Evolutionary conservation across 1,140 invertebrate species (phyloP).

Genomic region (Polypedilum vanderplanki): DNA sequence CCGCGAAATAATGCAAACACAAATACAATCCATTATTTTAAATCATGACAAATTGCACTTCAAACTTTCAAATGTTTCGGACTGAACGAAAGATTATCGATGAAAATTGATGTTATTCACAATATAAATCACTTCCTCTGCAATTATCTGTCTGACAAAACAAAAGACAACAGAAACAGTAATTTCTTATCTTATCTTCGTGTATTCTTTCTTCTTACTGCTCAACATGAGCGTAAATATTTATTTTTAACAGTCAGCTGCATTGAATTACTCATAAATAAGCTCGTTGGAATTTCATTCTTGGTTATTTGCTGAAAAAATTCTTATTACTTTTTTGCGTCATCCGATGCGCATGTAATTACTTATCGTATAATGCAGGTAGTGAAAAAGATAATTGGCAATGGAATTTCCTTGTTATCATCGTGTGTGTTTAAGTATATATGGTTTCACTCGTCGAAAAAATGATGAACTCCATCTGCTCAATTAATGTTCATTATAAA

Average conservation of each 20-base stretch:
- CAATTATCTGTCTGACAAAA: constrained; percentile 5
- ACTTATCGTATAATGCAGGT: neutral
- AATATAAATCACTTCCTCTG: constrained; percentile 17
- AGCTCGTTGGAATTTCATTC: neutral
- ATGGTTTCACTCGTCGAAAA: neutral
- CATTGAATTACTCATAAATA: constrained; percentile 19
- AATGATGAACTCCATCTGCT: neutral
- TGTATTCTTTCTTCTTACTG: neutral
- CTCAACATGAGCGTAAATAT: neutral
- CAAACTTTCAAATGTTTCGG: neutral
- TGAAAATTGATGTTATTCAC: constrained; percentile 7
- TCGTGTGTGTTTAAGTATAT: neutral
- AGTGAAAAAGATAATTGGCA: neutral
- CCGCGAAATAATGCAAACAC: too few relatives aligned
- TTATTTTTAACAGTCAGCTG: neutral
- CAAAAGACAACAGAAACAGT: neutral
- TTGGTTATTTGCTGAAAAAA: too few relatives aligned
- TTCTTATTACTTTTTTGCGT: too few relatives aligned
- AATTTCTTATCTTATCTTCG: constrained; percentile 13
- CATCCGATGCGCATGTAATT: constrained; percentile 6
- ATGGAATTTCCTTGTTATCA: neutral
- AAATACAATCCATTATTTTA: neutral
- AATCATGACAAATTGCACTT: constrained; percentile 2
- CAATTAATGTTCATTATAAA: neutral
- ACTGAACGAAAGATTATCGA: neutral